Conservation (phyloP, 2,888 invertebrate species). For the Apamea anceps region DNA sequence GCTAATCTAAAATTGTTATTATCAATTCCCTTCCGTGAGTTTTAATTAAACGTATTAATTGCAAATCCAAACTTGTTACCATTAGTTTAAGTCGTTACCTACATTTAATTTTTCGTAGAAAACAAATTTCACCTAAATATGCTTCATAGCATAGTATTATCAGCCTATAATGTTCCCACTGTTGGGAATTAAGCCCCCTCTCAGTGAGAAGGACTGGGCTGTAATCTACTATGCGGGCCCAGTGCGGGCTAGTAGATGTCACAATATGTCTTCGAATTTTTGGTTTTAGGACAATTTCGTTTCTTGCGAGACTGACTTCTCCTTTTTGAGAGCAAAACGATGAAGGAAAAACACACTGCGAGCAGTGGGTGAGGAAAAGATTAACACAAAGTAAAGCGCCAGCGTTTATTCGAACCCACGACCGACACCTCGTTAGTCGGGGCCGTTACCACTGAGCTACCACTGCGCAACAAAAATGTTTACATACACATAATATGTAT, state of each 20-base stretch:
- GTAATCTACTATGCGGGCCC: not conserved
- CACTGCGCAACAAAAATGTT: not conserved
- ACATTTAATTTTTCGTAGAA: not conserved
- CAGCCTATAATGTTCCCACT: not conserved
- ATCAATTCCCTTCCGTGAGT: constrained; percentile 20
- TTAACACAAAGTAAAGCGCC: not conserved
- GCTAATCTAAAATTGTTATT: constrained; percentile 31
- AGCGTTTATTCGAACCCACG: not conserved
- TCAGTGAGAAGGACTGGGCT: not conserved
- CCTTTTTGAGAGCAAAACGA: not conserved
- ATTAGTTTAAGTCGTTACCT: not conserved
- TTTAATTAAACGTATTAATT: constrained; percentile 15
- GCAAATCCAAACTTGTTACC: not conserved
- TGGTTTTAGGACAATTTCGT: not conserved
- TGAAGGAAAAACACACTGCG: not conserved
- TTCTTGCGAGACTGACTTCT: not conserved
- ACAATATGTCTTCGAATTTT: not conserved
- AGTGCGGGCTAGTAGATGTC: too few species aligned
- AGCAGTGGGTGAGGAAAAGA: not conserved
- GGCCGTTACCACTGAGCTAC: not conserved
- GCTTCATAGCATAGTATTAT: not conserved
- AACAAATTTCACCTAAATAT: not conserved
- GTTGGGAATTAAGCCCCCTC: not conserved
- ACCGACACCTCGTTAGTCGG: not conserved
- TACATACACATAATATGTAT: not conserved